Evolutionary conservation across 1,140 invertebrate species (phyloP).

Genomic region (Drosophila bifasciata): DNA sequence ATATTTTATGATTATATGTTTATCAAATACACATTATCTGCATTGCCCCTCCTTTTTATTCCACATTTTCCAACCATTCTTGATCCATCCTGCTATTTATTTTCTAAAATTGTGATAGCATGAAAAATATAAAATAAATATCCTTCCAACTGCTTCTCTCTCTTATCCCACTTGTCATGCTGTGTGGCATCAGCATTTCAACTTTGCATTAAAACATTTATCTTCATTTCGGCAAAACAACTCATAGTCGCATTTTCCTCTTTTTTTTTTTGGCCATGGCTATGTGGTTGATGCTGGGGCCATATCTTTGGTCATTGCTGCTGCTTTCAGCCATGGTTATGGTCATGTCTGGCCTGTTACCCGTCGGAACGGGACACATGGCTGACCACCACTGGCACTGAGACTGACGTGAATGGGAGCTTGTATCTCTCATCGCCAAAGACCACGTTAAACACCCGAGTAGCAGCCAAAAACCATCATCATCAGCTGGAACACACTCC

Average conservation of each 20-base stretch:
- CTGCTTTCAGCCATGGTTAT: slow-evolving; percentile 1
- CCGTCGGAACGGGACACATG: slow-evolving; percentile 33
- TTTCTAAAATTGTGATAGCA: too few species aligned
- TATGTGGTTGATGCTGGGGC: neutral
- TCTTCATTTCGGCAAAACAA: slow-evolving; percentile 60
- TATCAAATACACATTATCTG: too few species aligned
- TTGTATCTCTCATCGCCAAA: slow-evolving; percentile 42
- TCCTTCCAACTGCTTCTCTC: neutral
- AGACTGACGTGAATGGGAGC: slow-evolving; percentile 20
- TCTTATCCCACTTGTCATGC: slow-evolving; percentile 31
- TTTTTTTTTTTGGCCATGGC: neutral
- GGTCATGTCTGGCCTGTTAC: slow-evolving; percentile 36
- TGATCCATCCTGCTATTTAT: too few species aligned
- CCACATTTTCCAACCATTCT: neutral
- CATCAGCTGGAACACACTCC: slow-evolving; percentile 31
- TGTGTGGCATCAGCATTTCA: slow-evolving; percentile 38
- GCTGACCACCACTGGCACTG: slow-evolving; percentile 24
- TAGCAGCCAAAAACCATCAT: slow-evolving; percentile 16
- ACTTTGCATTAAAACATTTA: slow-evolving; percentile 72
- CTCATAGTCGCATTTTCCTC: slow-evolving; percentile 29
- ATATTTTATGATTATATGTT: too few species aligned
- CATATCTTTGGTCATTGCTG: slow-evolving; percentile 23
- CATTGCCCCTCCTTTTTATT: too few species aligned
- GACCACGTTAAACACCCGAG: slow-evolving; percentile 31
- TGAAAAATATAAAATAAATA: too few species aligned